Conservation (phyloP, 1,140 invertebrate genomes). For the Pseudomyrmex pallidus region DNA sequence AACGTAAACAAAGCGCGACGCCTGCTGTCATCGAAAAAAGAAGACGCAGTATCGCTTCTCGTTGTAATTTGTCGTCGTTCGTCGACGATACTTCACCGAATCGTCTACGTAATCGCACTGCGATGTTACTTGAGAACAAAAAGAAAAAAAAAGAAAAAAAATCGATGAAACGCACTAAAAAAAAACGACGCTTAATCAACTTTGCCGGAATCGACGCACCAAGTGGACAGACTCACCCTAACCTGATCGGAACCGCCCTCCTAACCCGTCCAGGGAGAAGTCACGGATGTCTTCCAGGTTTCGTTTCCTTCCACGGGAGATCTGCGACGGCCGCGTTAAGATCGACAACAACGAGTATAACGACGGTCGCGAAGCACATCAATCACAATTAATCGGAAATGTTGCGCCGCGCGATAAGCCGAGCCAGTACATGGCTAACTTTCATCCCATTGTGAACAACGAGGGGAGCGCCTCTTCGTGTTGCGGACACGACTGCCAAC, state of each 20-base stretch:
- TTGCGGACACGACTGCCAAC: slow-evolving; percentile 43
- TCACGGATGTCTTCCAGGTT: background rate
- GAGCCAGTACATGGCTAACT: slow-evolving; percentile 53
- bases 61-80: too few relatives aligned
- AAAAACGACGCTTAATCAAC: background rate
- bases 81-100: too few relatives aligned
- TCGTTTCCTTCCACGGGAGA: background rate
- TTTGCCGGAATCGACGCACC: background rate
- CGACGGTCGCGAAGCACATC: background rate
- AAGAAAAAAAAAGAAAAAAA: background rate
- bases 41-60: background rate
- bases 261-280: background rate
- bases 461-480: slow-evolving; percentile 56
- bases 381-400: slow-evolving; percentile 29
- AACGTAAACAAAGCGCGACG: slow-evolving; percentile 38
- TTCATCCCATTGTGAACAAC: slow-evolving; percentile 67
- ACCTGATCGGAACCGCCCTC: slow-evolving; percentile 75
- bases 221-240: slow-evolving; percentile 64
- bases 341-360: too few relatives aligned
- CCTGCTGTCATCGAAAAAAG: background rate
- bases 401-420: slow-evolving; percentile 49
- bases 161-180: slow-evolving; percentile 9
- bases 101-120: background rate
- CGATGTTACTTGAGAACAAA: background rate
- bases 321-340: background rate